Evolutionary conservation across 2,888 invertebrate species (phyloP), one percentile per base, ranked within the genome.

Genomic region (Merodon equestris): DNA sequence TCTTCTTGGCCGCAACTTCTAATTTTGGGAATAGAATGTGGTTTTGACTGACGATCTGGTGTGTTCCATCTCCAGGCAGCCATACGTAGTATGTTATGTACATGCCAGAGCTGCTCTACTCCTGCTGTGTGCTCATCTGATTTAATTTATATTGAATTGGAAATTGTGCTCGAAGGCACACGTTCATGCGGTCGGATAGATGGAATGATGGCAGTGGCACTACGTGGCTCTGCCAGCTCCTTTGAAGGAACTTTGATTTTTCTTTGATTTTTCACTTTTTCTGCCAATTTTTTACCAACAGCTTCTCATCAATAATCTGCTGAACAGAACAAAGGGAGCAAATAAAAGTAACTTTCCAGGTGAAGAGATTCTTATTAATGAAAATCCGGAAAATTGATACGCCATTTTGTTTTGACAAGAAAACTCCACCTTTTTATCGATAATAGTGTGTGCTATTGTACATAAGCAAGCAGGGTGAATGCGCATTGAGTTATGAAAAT

Each of bases 121-220:
- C n/a, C 60, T 57, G 42, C 50, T 47, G 45, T 76, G 72, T 66
- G 54, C 61, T 77, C 76, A 60, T 77, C 51, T 67, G 77, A 53
- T 73, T 77, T 73, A 77, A 77, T 77, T 73, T 77, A 77, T 77
- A 77, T 77, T 68, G 63, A 73, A 77, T 72, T 77, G 61, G 47
- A 77, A 67, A 72, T 57, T 57, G 56, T 47, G 67, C 74, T 68
- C 15, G 14, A 51, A 67, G 73, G 73, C 63, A 58, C 19, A 70
- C 40, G 63, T 67, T 51, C 18, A 27, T 54, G 34, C 1, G 48
- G 34, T 36, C 27, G 27, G 27, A 27, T 27, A 7, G 38, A 34
- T 15, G 34, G 27, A 13, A 18, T 47, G 42, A 12, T 48, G 18
- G 18, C 13, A 48, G 27, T 40, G 40, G 27, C 7, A 27, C 3